phyloP scores from a whole-genome alignment of 23 tunicate genomes.

The Aplidium turbinatum region DNA sequence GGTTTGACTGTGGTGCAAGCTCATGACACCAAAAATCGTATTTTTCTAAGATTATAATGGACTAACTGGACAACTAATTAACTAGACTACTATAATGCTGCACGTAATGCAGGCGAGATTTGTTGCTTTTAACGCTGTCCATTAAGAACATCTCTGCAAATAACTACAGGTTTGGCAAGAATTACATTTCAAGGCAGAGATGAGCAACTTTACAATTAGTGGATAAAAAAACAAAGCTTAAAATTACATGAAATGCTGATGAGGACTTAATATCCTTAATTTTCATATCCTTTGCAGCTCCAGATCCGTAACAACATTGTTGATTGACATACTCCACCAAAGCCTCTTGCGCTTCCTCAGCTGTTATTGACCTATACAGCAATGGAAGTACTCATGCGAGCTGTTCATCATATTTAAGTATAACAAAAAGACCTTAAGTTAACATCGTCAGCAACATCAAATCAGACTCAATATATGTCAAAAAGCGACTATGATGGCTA shows the following conservation, averaged over 20 bases:
- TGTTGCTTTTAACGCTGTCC: too few species aligned
- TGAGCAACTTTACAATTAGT: too few species aligned
- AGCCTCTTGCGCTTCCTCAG: slow-evolving; percentile 77
- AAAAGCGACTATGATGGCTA: too few species aligned
- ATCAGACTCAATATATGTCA: slow-evolving; percentile 4
- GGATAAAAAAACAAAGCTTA: not conserved
- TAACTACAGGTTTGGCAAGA: too few species aligned
- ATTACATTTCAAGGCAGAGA: too few species aligned
- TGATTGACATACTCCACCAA: slow-evolving; percentile 56
- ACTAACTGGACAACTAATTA: too few species aligned
- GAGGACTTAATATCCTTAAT: slow-evolving; percentile 70
- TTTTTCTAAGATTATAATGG: too few species aligned
- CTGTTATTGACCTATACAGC: slow-evolving; percentile 34
- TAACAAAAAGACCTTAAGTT: not conserved
- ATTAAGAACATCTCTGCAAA: too few species aligned
- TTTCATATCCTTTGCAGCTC: slow-evolving; percentile 70
- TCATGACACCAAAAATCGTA: too few species aligned
- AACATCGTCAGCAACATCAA: not conserved
- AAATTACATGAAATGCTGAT: slow-evolving; percentile 68
- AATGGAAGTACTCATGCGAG: not conserved
- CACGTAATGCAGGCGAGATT: too few species aligned
- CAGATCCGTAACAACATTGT: slow-evolving; percentile 71
- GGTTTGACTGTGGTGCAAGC: too few species aligned
- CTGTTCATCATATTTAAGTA: not conserved
- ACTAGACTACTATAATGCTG: too few species aligned